These are phyloP conservation scores for Tenualosa ilisha DNA, from an alignment of 2,797 vertebrate genomes.

Conservation along the genomic window DNA sequence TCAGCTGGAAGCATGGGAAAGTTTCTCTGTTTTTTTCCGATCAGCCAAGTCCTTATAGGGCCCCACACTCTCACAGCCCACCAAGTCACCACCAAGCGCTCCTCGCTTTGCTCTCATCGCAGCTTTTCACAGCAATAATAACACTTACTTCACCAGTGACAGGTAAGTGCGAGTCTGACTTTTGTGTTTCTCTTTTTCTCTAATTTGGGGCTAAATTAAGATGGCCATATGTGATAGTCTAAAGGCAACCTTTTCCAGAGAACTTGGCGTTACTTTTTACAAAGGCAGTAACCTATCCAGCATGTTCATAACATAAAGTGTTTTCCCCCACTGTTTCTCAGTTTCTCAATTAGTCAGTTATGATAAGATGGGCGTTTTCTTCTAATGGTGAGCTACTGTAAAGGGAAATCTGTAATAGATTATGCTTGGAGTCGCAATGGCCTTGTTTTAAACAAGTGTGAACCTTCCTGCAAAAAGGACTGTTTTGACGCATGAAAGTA, in stretches of 20 bases:
- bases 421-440: neutral
- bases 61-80: neutral
- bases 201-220: too few relatives aligned
- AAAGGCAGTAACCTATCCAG: neutral
- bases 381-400: too few relatives aligned
- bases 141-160: neutral
- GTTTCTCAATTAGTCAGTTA: neutral
- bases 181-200: too few relatives aligned
- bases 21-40: conserved; percentile 69
- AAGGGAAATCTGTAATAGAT: neutral
- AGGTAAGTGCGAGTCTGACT: neutral
- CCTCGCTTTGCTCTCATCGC: neutral
- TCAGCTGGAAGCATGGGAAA: conserved; percentile 72
- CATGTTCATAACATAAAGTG: neutral
- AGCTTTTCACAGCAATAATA: neutral
- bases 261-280: neutral
- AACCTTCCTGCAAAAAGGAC: too few relatives aligned
- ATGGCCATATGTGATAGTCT: too few relatives aligned
- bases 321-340: neutral
- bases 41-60: conserved; percentile 59
- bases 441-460: neutral
- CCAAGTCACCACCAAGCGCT: neutral
- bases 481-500: too few relatives aligned
- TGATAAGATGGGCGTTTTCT: neutral
- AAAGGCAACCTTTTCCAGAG: neutral